These are phyloP conservation scores for Ia io DNA, from an alignment of 2,113 vertebrate species.

Conservation along the genomic window DNA sequence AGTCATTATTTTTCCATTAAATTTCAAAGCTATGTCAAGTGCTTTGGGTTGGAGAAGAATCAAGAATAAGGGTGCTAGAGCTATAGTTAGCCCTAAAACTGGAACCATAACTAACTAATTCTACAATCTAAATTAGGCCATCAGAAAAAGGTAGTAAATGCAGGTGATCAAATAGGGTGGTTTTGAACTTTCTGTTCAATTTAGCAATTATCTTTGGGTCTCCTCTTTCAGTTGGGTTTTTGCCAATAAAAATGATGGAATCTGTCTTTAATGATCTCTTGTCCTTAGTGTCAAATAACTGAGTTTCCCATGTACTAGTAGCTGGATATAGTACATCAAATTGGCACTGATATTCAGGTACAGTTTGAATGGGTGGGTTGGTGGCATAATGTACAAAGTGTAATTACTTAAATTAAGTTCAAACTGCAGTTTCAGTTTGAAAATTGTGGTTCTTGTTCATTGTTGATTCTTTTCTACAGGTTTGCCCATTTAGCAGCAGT, in stretches of 20 bases:
- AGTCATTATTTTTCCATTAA: not conserved
- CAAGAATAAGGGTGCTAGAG: not conserved
- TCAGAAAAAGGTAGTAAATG: not conserved
- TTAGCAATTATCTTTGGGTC: not conserved
- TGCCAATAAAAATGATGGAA: not conserved
- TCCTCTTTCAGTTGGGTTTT: constrained; percentile 1
- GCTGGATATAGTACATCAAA: not conserved
- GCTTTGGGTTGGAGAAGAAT: constrained; percentile 11
- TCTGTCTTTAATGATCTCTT: not conserved
- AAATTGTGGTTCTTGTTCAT: not conserved
- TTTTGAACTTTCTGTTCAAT: not conserved
- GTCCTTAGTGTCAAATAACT: not conserved
- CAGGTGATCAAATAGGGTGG: not conserved
- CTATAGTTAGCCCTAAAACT: not conserved
- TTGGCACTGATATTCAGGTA: not conserved
- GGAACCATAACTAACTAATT: not conserved
- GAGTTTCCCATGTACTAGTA: not conserved
- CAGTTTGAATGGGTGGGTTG: not conserved
- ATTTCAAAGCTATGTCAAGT: not conserved
- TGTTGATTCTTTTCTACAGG: constrained; percentile 73
- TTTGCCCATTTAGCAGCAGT: constrained; percentile 83
- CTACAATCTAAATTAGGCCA: not conserved
- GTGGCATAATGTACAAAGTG: not conserved
- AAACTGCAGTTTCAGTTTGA: not conserved
- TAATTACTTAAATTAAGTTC: constrained; percentile 4